Conservation (phyloP, 2,888 invertebrate species). For the Orchestes rusci region DNA sequence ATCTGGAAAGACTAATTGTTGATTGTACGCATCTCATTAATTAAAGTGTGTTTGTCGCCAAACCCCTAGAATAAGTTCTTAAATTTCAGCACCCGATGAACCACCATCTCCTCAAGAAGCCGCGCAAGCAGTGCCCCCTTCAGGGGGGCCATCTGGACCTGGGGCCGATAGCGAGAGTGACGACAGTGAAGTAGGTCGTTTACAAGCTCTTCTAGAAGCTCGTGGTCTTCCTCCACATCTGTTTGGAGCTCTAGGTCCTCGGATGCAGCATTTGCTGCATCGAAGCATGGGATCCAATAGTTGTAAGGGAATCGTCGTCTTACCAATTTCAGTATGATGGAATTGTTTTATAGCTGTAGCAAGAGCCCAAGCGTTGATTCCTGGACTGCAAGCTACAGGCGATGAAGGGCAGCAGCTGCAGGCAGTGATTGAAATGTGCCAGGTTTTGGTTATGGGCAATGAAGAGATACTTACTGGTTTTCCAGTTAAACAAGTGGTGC, state of each 20-base stretch:
- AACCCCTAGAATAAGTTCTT: too few relatives aligned
- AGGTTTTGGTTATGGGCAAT: slow-evolving; percentile 97
- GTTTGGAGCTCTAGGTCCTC: slow-evolving; percentile 89
- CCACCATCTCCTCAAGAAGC: slow-evolving; percentile 43
- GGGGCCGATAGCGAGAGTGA: slow-evolving; percentile 69
- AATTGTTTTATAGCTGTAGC: slow-evolving; percentile 55
- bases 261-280: slow-evolving; percentile 94
- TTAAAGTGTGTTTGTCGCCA: slow-evolving; percentile 14
- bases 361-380: slow-evolving; percentile 88
- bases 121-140: slow-evolving; percentile 39
- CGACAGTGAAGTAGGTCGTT: slow-evolving; percentile 90
- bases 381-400: slow-evolving; percentile 85
- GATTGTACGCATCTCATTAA: background rate
- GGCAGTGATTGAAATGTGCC: slow-evolving; percentile 97
- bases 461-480: slow-evolving; percentile 98
- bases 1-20: slow-evolving; percentile 5
- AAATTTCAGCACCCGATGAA: slow-evolving; percentile 41
- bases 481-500: slow-evolving; percentile 95
- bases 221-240: slow-evolving; percentile 94
- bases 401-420: slow-evolving; percentile 95
- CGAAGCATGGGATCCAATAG: slow-evolving; percentile 87
- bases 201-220: slow-evolving; percentile 91
- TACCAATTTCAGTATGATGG: background rate
- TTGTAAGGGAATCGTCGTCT: slow-evolving; percentile 43
- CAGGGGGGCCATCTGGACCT: slow-evolving; percentile 37